Percentiles rank a stretch among this genome's conserved stretches.
Conservation (phyloP, 2,797 vertebrate genomes). For the Spinus olivaceus region DNA sequence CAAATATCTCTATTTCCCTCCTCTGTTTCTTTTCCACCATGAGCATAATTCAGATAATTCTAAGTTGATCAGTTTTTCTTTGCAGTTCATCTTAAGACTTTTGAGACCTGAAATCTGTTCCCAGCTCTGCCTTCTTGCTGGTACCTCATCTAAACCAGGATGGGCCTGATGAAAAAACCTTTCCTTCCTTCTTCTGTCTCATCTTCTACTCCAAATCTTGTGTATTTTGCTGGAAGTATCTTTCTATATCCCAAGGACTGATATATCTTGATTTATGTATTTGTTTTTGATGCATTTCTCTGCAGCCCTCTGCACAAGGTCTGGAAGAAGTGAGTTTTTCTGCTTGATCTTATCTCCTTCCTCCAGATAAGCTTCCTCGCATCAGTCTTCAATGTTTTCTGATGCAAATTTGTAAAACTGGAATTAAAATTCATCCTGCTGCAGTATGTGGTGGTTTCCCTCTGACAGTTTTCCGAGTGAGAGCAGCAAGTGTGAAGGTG, state of each 20-base stretch:
- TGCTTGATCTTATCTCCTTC: background rate
- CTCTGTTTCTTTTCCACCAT: background rate
- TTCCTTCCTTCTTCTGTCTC: background rate
- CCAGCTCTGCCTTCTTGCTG: background rate
- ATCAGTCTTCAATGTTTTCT: background rate
- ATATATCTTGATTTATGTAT: background rate
- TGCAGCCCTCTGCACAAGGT: background rate
- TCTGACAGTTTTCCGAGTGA: conserved; percentile 36
- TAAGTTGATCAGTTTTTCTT: background rate
- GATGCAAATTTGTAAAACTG: conserved; percentile 21
- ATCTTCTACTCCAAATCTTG: background rate
- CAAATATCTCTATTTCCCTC: background rate
- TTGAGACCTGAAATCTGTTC: background rate
- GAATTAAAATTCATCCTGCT: conserved; percentile 48
- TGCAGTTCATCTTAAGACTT: background rate
- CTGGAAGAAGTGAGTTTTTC: background rate
- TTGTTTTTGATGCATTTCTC: background rate
- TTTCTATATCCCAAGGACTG: background rate
- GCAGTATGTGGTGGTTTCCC: conserved; percentile 41
- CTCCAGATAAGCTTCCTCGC: conserved; percentile 6
- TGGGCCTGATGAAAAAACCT: background rate
- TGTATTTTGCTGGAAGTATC: background rate
- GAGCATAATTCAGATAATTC: background rate
- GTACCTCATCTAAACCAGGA: background rate
- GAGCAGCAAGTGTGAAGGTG: conserved; percentile 63